Conservation (phyloP, 2,113 vertebrate species). For the Amphiprion ocellaris region DNA sequence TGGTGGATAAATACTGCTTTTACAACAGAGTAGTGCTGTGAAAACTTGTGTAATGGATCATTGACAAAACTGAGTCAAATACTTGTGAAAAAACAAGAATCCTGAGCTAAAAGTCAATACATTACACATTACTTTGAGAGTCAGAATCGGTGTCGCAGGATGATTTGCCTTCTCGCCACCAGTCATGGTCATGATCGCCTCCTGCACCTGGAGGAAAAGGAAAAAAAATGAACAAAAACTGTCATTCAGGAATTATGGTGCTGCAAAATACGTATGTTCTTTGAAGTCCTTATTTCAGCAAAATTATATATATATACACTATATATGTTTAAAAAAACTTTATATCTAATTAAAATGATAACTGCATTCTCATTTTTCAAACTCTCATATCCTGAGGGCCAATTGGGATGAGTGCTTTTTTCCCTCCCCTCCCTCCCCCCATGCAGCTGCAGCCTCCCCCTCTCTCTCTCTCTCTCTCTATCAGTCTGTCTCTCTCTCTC, state of each 20-base stretch:
- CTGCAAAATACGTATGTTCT: slow-evolving; percentile 86
- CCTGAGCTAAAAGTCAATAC: background rate
- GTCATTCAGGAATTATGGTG: slow-evolving; percentile 50
- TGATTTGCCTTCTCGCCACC: slow-evolving; percentile 22
- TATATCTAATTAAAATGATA: slow-evolving; percentile 99
- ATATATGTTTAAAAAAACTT: slow-evolving; percentile 92
- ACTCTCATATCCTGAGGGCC: slow-evolving; percentile 99
- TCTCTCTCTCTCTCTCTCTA: slow-evolving; percentile 73
- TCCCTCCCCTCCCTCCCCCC: slow-evolving; percentile 57
- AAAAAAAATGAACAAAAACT: slow-evolving; percentile 42
- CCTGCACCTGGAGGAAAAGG: slow-evolving; percentile 32
- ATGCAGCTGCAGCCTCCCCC: slow-evolving; percentile 59
- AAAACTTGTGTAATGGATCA: no score
- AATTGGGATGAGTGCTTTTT: slow-evolving; percentile 98
- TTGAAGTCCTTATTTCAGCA: slow-evolving; percentile 99
- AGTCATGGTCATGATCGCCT: background rate
- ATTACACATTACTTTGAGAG: background rate
- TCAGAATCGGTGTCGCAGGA: background rate
- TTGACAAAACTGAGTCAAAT: no score
- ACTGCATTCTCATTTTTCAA: slow-evolving; percentile 99
- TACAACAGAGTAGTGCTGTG: background rate
- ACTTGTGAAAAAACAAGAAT: background rate
- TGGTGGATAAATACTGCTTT: background rate
- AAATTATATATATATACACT: slow-evolving; percentile 90
- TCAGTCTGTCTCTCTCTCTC: slow-evolving; percentile 66